Percentiles rank a stretch among this genome's conserved stretches.
These are phyloP conservation scores for Whitmania pigra DNA, from an alignment of 1,140 invertebrate species.

Conservation along the genomic window DNA sequence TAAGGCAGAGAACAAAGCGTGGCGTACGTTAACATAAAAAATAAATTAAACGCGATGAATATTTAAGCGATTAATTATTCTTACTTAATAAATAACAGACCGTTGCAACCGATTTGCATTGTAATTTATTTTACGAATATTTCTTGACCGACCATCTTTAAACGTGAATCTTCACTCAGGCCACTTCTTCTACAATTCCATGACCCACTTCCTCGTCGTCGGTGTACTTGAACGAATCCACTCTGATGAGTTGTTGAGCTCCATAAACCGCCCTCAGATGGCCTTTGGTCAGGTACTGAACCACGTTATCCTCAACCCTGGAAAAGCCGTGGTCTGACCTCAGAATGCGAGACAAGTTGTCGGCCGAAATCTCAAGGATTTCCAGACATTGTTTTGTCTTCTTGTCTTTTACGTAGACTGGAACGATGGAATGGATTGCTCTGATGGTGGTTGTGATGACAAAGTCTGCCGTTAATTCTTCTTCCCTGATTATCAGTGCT, in stretches of 20 bases:
- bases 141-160: too few relatives aligned
- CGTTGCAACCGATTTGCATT: too few relatives aligned
- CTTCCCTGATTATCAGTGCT: conserved; percentile 13
- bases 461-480: conserved; percentile 14
- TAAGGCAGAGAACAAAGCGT: too few relatives aligned
- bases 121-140: too few relatives aligned
- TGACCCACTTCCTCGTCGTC: neutral
- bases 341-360: conserved; percentile 5
- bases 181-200: too few relatives aligned
- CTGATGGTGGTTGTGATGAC: neutral
- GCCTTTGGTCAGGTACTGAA: conserved; percentile 9
- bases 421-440: conserved; percentile 11
- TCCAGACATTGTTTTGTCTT: conserved; percentile 1
- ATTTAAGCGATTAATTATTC: too few relatives aligned
- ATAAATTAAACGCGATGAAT: too few relatives aligned
- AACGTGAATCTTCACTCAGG: too few relatives aligned
- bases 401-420: conserved; percentile 14
- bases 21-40: too few relatives aligned
- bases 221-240: conserved; percentile 10
- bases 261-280: conserved; percentile 10
- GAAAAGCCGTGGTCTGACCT: conserved; percentile 5
- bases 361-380: conserved; percentile 4
- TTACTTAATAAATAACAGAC: too few relatives aligned
- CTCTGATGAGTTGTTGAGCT: conserved; percentile 10
- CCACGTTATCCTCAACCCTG: conserved; percentile 4